Conservation (phyloP, 2,113 vertebrate species). For the Ploceus nigricollis region DNA sequence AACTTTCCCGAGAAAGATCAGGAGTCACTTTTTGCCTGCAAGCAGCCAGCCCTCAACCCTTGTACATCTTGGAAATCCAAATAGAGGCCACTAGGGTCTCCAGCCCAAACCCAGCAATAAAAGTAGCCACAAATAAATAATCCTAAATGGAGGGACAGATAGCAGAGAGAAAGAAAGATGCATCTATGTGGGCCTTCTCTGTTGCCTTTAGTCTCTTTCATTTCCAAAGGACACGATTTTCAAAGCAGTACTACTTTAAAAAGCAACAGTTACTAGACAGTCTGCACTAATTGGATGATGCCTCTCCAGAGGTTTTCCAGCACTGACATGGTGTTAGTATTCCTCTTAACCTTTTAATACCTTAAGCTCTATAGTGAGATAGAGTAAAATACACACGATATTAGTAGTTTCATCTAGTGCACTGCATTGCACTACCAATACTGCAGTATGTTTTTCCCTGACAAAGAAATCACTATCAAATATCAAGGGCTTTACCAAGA, state of each 20-base stretch:
- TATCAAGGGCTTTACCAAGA: not conserved
- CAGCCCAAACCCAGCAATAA: not conserved
- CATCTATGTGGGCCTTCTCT: accelerated
- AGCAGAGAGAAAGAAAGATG: not conserved
- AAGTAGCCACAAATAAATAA: not conserved
- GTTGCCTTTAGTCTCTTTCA: not conserved
- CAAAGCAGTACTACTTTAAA: not conserved
- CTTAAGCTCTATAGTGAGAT: not conserved
- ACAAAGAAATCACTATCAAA: not conserved
- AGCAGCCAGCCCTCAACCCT: not conserved
- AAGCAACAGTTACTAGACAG: not conserved
- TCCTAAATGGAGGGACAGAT: not conserved
- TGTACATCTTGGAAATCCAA: not conserved
- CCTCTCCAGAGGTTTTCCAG: not conserved
- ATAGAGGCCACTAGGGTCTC: not conserved
- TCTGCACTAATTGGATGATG: not conserved
- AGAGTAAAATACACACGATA: not conserved
- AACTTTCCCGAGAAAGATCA: not conserved
- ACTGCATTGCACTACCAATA: not conserved
- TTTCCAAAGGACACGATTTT: not conserved
- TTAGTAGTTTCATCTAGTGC: not conserved
- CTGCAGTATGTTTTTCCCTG: not conserved
- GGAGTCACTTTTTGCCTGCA: not conserved
- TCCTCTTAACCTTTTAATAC: not conserved
- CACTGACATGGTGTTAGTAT: not conserved